A percentile compares a stretch with the other conserved stretches of the same genome.
phyloP scores from a whole-genome alignment of 2,888 invertebrate genomes.

The Barypeithes pellucidus region DNA sequence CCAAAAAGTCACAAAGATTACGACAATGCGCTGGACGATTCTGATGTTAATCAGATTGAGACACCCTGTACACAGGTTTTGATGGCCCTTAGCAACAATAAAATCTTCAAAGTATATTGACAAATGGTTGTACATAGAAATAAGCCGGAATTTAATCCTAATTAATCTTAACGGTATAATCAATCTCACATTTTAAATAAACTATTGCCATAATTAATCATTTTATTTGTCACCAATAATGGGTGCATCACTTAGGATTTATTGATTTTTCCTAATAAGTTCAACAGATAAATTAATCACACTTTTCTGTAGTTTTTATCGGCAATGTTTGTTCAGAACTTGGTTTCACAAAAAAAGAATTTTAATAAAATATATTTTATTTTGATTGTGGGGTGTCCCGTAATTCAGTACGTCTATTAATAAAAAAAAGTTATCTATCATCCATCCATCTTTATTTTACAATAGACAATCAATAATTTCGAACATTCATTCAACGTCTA shows the following conservation, averaged over 20 bases:
- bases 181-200: constrained; percentile 14
- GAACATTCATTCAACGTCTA: too few species aligned
- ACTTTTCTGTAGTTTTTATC: not conserved
- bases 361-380: not conserved
- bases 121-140: not conserved
- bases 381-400: not conserved
- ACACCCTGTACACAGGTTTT: not conserved
- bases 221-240: constrained; percentile 22
- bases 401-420: not conserved
- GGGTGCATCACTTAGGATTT: constrained; percentile 13
- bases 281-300: constrained; percentile 20
- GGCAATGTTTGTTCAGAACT: not conserved
- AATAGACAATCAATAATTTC: too few species aligned
- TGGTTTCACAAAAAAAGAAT: not conserved
- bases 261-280: constrained; percentile 10
- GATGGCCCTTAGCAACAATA: not conserved
- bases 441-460: too few species aligned
- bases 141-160: not conserved
- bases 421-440: too few species aligned
- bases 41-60: too few species aligned
- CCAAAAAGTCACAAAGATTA: too few species aligned
- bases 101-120: not conserved
- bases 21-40: too few species aligned
- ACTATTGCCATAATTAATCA: constrained; percentile 21
- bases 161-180: constrained; percentile 6